Evolutionary conservation across 2,888 invertebrate species (phyloP).

Genomic region (Mythimna pallens): DNA sequence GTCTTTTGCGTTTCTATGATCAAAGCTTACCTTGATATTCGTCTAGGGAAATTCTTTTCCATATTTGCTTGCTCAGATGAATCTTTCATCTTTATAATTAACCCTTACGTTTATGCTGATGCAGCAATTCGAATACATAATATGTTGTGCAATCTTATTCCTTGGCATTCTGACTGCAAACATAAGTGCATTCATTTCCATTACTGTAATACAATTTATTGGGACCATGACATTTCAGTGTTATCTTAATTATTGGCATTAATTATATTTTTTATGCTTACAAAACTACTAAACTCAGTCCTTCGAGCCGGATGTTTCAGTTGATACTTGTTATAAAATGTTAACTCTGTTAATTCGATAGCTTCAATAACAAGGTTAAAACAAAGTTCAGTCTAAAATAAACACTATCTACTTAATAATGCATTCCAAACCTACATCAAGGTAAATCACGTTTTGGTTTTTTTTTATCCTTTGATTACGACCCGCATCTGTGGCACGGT

Average conservation of each 20-base stretch:
- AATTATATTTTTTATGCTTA: conserved; percentile 9
- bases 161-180: conserved; percentile 15
- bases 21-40: conserved; percentile 12
- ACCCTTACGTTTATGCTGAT: conserved; percentile 3
- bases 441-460: conserved; percentile 13
- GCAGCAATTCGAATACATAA: not conserved
- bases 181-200: conserved; percentile 31
- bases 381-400: conserved; percentile 16
- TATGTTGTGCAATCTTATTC: not conserved
- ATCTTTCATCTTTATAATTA: conserved; percentile 16
- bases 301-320: conserved; percentile 16
- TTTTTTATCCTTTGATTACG: conserved; percentile 29
- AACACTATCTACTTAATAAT: conserved; percentile 33
- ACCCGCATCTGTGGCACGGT: conserved; percentile 14
- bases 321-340: not conserved
- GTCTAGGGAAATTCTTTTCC: conserved; percentile 1
- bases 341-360: not conserved
- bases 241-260: conserved; percentile 15
- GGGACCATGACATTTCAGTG: conserved; percentile 36
- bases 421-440: conserved; percentile 28
- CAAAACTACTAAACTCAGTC: not conserved
- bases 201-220: conserved; percentile 27
- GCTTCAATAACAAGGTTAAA: not conserved
- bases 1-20: conserved; percentile 9
- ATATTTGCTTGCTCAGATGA: not conserved